These are phyloP conservation scores for Leuciscus idus DNA, from an alignment of 2,113 vertebrate species.

Conservation along the genomic window DNA sequence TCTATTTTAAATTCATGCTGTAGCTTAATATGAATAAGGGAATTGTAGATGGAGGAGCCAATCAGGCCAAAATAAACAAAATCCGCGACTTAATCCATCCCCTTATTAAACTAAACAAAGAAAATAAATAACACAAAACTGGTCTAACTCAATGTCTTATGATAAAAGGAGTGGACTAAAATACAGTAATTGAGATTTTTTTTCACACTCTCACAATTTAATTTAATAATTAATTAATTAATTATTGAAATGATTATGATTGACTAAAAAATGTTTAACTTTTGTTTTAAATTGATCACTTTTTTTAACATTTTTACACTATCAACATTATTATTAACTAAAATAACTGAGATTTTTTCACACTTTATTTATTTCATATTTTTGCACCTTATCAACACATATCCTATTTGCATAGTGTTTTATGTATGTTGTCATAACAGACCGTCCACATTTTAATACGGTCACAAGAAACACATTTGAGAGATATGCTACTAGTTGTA, in stretches of 20 bases:
- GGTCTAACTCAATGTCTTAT: background rate
- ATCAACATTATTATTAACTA: background rate
- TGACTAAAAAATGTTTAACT: no score
- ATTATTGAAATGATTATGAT: background rate
- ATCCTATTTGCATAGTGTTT: background rate
- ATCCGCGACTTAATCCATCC: background rate
- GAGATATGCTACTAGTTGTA: background rate
- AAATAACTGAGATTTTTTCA: background rate
- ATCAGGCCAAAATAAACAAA: background rate
- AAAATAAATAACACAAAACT: background rate
- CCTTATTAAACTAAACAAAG: background rate
- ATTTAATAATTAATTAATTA: background rate
- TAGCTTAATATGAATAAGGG: background rate
- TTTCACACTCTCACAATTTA: background rate
- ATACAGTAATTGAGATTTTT: background rate
- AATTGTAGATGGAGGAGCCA: background rate
- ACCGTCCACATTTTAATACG: background rate
- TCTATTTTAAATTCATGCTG: background rate
- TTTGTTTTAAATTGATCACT: no score
- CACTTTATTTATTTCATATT: background rate
- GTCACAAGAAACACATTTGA: background rate
- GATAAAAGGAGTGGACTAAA: background rate
- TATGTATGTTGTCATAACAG: no score
- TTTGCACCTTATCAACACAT: background rate
- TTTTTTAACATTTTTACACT: background rate